Evolutionary conservation across 2,888 invertebrate species (phyloP).

Genomic region (Zeuzera pyrina): DNA sequence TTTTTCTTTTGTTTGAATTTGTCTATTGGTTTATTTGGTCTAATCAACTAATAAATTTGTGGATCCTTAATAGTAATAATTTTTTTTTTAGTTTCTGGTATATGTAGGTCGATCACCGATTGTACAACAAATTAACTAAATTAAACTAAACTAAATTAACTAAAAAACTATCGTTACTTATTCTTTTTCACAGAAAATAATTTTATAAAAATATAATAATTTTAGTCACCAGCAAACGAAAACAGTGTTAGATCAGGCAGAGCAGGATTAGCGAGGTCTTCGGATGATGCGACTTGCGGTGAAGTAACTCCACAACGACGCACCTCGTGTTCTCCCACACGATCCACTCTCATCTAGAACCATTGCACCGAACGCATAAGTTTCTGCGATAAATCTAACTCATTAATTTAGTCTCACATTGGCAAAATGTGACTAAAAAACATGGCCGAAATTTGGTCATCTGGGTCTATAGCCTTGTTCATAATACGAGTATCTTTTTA

Average conservation of each 20-base stretch:
- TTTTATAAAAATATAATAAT: no score
- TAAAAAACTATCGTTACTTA: background rate
- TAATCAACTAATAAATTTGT: no score
- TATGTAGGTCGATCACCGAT: no score
- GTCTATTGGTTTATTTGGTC: no score
- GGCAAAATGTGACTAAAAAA: background rate
- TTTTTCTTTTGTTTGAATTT: no score
- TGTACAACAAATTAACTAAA: no score
- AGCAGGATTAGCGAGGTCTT: constrained; percentile 33
- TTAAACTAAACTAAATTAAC: no score
- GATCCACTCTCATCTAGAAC: constrained; percentile 35
- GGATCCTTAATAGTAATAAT: no score
- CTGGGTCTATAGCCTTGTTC: background rate
- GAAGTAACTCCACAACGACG: constrained; percentile 30
- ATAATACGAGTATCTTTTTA: background rate
- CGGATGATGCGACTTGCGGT: constrained; percentile 19
- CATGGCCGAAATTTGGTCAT: background rate
- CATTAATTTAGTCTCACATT: background rate
- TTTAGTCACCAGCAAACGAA: constrained; percentile 38
- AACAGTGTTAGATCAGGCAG: constrained; percentile 41
- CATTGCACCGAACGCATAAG: background rate
- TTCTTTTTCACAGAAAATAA: no score
- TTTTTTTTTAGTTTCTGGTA: no score
- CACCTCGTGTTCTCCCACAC: constrained; percentile 26
- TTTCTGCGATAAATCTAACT: background rate